A percentile compares a stretch with the other conserved stretches of the same genome.
Evolutionary conservation across 2,888 invertebrate genomes (phyloP).

Genomic region (Panzeria rudis): DNA sequence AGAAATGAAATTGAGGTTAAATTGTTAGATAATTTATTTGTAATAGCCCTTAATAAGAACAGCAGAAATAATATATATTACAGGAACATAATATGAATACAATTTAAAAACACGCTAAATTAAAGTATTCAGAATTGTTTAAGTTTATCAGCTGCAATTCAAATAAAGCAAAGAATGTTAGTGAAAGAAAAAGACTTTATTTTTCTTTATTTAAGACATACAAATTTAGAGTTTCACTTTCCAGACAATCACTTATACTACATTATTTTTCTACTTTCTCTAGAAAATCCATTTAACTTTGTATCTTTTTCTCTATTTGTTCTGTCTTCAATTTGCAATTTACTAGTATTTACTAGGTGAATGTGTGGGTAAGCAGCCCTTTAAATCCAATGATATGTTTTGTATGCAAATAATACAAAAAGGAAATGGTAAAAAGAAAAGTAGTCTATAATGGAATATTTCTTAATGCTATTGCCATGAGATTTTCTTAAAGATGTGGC

Average conservation of each 20-base stretch:
- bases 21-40: slow-evolving; percentile 44
- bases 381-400: neutral
- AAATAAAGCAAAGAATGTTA: neutral
- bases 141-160: neutral
- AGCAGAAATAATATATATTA: neutral
- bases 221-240: neutral
- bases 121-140: slow-evolving; percentile 7
- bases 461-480: neutral
- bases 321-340: neutral
- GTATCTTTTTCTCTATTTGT: neutral
- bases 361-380: neutral
- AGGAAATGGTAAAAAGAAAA: neutral
- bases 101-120: slow-evolving; percentile 18
- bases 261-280: slow-evolving; percentile 18
- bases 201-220: neutral
- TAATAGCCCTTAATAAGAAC: neutral
- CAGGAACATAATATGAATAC: neutral
- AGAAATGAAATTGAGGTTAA: slow-evolving; percentile 49
- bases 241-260: neutral
- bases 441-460: slow-evolving; percentile 14
- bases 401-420: slow-evolving; percentile 11
- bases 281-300: slow-evolving; percentile 4
- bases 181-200: neutral
- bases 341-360: neutral
- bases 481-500: neutral